Conservation (phyloP, 2,113 vertebrate species). For the Urocolius indicus region DNA sequence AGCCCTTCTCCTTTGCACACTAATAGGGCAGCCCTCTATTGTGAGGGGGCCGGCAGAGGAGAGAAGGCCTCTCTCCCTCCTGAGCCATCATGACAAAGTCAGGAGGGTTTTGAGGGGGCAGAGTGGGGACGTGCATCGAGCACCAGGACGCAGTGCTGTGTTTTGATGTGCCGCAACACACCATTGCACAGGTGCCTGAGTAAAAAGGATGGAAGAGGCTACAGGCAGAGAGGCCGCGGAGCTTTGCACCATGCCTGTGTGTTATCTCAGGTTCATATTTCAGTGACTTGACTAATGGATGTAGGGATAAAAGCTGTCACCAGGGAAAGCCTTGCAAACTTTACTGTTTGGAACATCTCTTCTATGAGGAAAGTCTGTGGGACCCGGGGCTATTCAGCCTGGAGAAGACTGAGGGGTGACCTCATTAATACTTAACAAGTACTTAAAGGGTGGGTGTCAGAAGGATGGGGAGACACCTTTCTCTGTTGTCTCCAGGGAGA, state of each 20-base stretch:
- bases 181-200: neutral
- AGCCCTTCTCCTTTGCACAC: conserved; percentile 49
- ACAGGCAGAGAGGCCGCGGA: neutral
- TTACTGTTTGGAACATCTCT: too few relatives aligned
- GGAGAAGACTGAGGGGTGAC: too few relatives aligned
- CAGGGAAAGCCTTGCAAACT: neutral
- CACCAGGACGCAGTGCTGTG: accelerated
- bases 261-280: neutral
- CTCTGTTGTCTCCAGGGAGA: too few relatives aligned
- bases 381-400: too few relatives aligned
- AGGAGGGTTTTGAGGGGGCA: neutral
- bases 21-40: conserved; percentile 41
- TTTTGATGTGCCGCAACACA: neutral
- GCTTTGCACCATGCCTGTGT: neutral
- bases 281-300: neutral
- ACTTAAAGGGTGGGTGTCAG: too few relatives aligned
- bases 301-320: neutral
- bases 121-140: neutral
- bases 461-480: too few relatives aligned
- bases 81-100: neutral
- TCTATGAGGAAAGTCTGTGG: too few relatives aligned
- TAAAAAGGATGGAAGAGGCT: neutral
- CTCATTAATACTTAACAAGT: too few relatives aligned
- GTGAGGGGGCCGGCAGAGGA: neutral
- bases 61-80: neutral